These are phyloP conservation scores for Epizoanthus scotinus DNA, from an alignment of 92 coral and sea anemone genomes.

Conservation along the genomic window DNA sequence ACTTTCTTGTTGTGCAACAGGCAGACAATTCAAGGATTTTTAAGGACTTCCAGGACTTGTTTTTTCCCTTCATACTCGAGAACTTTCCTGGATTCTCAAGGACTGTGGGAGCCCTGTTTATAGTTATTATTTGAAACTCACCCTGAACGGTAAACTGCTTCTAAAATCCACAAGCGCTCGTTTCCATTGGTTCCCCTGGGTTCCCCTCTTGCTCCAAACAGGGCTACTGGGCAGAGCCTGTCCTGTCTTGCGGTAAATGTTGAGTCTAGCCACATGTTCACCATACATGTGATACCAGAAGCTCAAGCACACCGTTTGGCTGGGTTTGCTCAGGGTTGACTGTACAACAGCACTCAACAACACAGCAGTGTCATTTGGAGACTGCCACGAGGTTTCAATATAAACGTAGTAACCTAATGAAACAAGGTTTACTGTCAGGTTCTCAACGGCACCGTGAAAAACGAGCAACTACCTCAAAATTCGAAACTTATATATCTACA, in stretches of 20 bases:
- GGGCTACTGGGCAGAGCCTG: slow-evolving; percentile 68
- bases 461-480: too few relatives aligned
- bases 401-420: slow-evolving; percentile 82
- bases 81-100: too few relatives aligned
- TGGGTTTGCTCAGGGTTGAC: slow-evolving; percentile 57
- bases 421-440: background rate
- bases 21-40: too few relatives aligned
- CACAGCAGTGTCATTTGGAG: slow-evolving; percentile 73
- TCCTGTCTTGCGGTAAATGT: slow-evolving; percentile 63
- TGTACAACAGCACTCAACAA: slow-evolving; percentile 75
- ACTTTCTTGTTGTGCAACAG: too few relatives aligned
- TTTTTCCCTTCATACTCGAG: too few relatives aligned
- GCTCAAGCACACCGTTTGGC: slow-evolving; percentile 70
- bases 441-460: background rate
- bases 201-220: slow-evolving; percentile 82
- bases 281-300: slow-evolving; percentile 99
- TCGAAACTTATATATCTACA: too few relatives aligned
- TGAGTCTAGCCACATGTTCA: slow-evolving; percentile 84
- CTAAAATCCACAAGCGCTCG: slow-evolving; percentile 73
- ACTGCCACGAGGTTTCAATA: slow-evolving; percentile 86
- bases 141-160: slow-evolving; percentile 64
- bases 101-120: too few relatives aligned
- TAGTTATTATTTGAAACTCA: slow-evolving; percentile 14
- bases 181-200: slow-evolving; percentile 87
- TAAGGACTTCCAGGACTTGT: too few relatives aligned